These are phyloP conservation scores for Cromileptes altivelis DNA, from an alignment of 2,113 vertebrate species.

Conservation along the genomic window DNA sequence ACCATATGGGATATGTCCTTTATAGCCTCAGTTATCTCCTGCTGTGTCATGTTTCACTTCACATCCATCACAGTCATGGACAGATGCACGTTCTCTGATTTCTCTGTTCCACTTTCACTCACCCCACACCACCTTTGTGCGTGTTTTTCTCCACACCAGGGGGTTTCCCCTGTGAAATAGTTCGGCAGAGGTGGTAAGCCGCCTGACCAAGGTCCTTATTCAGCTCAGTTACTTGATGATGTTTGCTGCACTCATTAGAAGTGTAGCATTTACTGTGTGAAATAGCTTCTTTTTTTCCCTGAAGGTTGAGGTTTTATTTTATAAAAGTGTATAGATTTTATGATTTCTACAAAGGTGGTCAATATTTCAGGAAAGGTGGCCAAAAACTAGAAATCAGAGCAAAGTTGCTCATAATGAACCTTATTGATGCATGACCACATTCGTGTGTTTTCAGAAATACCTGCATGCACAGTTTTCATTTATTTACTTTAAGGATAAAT, in stretches of 20 bases:
- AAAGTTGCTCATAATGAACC: background rate
- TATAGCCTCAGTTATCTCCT: conserved; percentile 29
- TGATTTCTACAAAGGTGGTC: background rate
- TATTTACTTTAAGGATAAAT: background rate
- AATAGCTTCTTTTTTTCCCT: background rate
- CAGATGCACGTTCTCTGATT: conserved; percentile 36
- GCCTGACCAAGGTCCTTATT: background rate
- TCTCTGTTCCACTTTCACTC: conserved; percentile 16
- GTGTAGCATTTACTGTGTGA: background rate
- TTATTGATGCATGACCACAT: background rate
- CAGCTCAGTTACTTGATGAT: background rate
- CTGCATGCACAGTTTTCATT: background rate
- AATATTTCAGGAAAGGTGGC: background rate
- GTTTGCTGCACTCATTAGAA: background rate
- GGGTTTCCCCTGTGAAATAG: background rate
- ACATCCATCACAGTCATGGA: conserved; percentile 53
- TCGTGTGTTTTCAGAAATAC: background rate
- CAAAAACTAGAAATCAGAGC: conserved; percentile 1
- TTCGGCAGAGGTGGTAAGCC: background rate
- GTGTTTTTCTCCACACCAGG: background rate
- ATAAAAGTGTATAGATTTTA: background rate
- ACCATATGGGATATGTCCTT: conserved; percentile 58
- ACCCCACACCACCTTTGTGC: background rate
- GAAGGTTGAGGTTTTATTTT: background rate
- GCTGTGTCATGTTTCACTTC: conserved; percentile 57